A percentile compares a stretch with the other conserved stretches of the same genome.
These are phyloP conservation scores for Poeciliopsis prolifica DNA, from an alignment of 2,113 vertebrate genomes.

Conservation along the genomic window DNA sequence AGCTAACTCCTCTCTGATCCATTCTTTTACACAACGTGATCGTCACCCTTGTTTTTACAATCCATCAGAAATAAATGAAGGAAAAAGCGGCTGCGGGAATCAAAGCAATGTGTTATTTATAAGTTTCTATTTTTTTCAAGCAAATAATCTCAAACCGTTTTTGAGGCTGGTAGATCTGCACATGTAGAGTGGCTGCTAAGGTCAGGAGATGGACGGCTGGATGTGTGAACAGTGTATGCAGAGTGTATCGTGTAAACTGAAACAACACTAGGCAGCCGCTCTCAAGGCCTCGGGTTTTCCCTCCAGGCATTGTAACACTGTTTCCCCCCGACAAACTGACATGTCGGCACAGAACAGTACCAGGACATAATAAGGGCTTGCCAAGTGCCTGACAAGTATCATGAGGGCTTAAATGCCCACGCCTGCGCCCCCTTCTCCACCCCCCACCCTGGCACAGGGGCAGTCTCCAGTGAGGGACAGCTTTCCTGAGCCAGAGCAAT, in stretches of 20 bases:
- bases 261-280: conserved; percentile 50
- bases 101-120: not conserved
- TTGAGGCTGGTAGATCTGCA: conserved; percentile 18
- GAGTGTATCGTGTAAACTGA: conserved; percentile 47
- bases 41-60: conserved; percentile 26
- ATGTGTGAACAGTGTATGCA: conserved; percentile 28
- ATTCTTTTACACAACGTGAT: conserved; percentile 59
- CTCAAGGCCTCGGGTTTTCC: conserved; percentile 52
- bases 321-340: conserved; percentile 74
- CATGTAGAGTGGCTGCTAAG: conserved; percentile 6
- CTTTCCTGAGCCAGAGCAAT: conserved; percentile 65
- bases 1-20: conserved; percentile 62
- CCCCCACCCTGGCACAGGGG: conserved; percentile 74
- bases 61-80: conserved; percentile 11
- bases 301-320: conserved; percentile 60
- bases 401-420: conserved; percentile 67
- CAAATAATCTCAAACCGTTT: conserved; percentile 8
- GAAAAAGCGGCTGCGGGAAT: not conserved
- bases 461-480: conserved; percentile 65
- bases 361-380: conserved; percentile 68
- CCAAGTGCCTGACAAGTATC: conserved; percentile 78
- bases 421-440: conserved; percentile 48
- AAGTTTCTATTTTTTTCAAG: conserved; percentile 11
- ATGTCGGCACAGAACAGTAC: conserved; percentile 64
- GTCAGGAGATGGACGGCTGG: conserved; percentile 25